Conservation (phyloP, 2,888 invertebrate species). For the Drosophila sordidula region DNA sequence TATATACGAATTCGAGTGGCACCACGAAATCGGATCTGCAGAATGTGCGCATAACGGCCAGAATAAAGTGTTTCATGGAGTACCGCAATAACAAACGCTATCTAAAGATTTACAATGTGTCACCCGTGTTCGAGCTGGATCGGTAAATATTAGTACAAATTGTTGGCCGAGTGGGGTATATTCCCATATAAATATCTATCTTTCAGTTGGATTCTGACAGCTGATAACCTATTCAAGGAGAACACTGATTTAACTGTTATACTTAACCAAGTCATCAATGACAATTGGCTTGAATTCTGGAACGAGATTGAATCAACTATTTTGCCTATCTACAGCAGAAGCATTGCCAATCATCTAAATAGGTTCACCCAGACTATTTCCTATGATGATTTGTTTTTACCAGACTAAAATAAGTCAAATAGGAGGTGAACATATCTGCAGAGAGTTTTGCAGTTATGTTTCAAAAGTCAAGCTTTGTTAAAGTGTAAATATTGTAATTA, state of each 20-base stretch:
- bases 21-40: constrained; percentile 26
- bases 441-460: neutral
- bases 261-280: constrained; percentile 38
- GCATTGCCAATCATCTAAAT: constrained; percentile 1
- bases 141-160: constrained; percentile 21
- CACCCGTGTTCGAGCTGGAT: constrained; percentile 18
- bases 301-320: constrained; percentile 38
- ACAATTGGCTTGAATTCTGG: constrained; percentile 44
- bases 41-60: constrained; percentile 18
- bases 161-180: neutral
- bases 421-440: neutral
- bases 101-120: constrained; percentile 30
- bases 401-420: neutral
- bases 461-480: too few relatives aligned
- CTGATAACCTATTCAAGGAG: constrained; percentile 36
- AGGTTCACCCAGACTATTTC: neutral
- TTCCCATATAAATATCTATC: neutral
- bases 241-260: constrained; percentile 40
- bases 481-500: too few relatives aligned
- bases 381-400: constrained; percentile 52
- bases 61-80: constrained; percentile 20
- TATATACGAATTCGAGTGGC: constrained; percentile 30
- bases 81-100: constrained; percentile 39
- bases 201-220: constrained; percentile 32
- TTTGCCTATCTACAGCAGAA: constrained; percentile 25